phyloP scores from a whole-genome alignment of 2,888 invertebrate genomes.

The Drosophila flavopinicola region DNA sequence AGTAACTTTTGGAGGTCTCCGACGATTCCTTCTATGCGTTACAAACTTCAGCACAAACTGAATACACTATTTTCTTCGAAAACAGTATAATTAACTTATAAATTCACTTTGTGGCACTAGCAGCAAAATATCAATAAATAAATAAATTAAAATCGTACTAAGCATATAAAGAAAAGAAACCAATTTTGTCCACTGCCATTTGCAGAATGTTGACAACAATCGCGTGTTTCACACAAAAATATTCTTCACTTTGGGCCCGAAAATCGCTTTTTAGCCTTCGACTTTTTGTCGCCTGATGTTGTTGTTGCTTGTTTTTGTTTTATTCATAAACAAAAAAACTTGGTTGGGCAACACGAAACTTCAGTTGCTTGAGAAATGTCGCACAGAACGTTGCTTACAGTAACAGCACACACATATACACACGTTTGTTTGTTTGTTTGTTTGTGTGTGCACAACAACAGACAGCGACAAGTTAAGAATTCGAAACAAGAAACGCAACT shows the following conservation, averaged over 20 bases:
- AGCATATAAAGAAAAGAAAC: no score
- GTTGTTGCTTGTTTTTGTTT: neutral
- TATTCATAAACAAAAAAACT: conserved; percentile 28
- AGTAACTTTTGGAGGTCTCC: no score
- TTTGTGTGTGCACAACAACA: conserved; percentile 30
- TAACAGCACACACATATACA: neutral
- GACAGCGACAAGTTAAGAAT: conserved; percentile 73
- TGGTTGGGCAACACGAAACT: conserved; percentile 29
- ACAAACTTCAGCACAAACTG: no score
- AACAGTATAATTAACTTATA: no score
- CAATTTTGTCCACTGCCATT: conserved; percentile 2
- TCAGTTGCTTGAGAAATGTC: conserved; percentile 52
- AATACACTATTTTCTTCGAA: no score
- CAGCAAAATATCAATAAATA: no score
- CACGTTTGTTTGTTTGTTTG: conserved; percentile 3
- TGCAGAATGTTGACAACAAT: conserved; percentile 17
- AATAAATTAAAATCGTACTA: no score
- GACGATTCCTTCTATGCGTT: no score
- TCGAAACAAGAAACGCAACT: conserved; percentile 79
- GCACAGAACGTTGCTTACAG: conserved; percentile 47
- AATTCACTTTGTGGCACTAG: no score
- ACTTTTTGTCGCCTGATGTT: conserved; percentile 5
- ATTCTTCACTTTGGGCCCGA: neutral
- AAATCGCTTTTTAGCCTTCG: conserved; percentile 26
- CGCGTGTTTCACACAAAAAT: neutral